Base-by-base conservation (phyloP, 2,113 vertebrate genomes). In the Acanthisitta chloris region DNA sequence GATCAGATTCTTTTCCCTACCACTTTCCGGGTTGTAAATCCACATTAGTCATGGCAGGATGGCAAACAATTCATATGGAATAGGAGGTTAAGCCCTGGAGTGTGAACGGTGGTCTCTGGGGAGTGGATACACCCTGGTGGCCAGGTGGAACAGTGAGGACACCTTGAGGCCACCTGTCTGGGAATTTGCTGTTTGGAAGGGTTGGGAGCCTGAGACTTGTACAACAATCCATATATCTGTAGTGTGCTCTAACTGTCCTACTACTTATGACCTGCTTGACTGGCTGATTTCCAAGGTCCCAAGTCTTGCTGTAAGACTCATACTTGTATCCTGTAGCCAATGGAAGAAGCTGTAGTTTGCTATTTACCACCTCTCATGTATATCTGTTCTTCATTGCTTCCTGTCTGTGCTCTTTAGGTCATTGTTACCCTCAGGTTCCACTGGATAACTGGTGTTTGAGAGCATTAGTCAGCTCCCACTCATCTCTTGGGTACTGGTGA, bases 1-100 rank as follows among this genome's bases (percentile, higher is more conserved):
- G 96, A 96, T 97, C 67, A 81, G 90, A 90, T 81, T 59, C 74
- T 64, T 88, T 81, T 94, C 59, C 66, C 85, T 71, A 26, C 90
- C 0, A 0, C 79, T 94, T 96, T 96, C 88, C 9, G 17, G 80
- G 82, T 88, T 91, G 88, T 94, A 90, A 94, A 97, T 91, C 48
- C 55, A 86, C 64, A 66, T 92, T 77, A 94, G 88, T 93, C 85
- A 64, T 26, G 71, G 90, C 52, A 92, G 86, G 43, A 91, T 94
- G 92, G 94, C 96, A 93, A 92, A 70, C 11, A 43, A 79, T 93
- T 29, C 49, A 26, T 48, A 49, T 81, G 89, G 77, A 86, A 5
- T n/a, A 51, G 83, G 81, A 84, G 83, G 65, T n/a, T 23, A 64
- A 84, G 17, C 46, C 46, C 57, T 65, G 74, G 49, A 93, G 58